phyloP scores from a whole-genome alignment of 1,140 invertebrate genomes.

The Amyelois transitella region DNA sequence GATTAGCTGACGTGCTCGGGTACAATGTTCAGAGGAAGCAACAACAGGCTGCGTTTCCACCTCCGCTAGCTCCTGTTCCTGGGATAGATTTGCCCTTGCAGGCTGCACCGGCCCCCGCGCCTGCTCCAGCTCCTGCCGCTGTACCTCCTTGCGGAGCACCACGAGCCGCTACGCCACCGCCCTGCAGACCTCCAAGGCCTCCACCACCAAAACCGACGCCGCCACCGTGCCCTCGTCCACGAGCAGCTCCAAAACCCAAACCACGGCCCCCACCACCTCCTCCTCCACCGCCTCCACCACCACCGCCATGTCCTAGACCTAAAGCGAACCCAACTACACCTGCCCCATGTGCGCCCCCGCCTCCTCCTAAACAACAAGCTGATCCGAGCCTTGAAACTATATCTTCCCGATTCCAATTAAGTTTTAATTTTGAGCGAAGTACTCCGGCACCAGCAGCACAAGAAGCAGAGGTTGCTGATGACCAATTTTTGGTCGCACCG shows the following conservation, averaged over 20 bases:
- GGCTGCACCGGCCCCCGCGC: conserved; percentile 27
- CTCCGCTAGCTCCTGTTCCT: conserved; percentile 56
- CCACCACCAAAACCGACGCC: conserved; percentile 29
- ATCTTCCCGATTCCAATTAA: conserved; percentile 49
- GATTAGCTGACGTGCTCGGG: conserved; percentile 65
- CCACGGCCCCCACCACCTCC: conserved; percentile 33
- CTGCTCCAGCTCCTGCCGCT: conserved; percentile 24
- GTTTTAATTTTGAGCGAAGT: conserved; percentile 52
- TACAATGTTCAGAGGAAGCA: conserved; percentile 66
- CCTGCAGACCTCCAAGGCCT: conserved; percentile 23
- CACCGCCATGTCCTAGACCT: conserved; percentile 36
- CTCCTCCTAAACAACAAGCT: conserved; percentile 34
- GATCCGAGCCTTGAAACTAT: conserved; percentile 51
- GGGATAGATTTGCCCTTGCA: conserved; percentile 49
- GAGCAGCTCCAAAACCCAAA: conserved; percentile 37
- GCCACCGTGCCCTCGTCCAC: conserved; percentile 42
- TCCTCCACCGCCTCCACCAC: conserved; percentile 43
- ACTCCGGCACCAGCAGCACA: conserved; percentile 22
- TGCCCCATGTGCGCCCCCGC: conserved; percentile 38
- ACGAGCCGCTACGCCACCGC: conserved; percentile 25
- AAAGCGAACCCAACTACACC: conserved; percentile 46
- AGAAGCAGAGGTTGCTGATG: conserved; percentile 18
- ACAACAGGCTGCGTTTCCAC: conserved; percentile 51
- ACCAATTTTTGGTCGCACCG: conserved; percentile 25
- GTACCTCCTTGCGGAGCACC: conserved; percentile 28